These are phyloP conservation scores for Lateolabrax maculatus DNA, from an alignment of 2,797 vertebrate genomes.

Conservation along the genomic window DNA sequence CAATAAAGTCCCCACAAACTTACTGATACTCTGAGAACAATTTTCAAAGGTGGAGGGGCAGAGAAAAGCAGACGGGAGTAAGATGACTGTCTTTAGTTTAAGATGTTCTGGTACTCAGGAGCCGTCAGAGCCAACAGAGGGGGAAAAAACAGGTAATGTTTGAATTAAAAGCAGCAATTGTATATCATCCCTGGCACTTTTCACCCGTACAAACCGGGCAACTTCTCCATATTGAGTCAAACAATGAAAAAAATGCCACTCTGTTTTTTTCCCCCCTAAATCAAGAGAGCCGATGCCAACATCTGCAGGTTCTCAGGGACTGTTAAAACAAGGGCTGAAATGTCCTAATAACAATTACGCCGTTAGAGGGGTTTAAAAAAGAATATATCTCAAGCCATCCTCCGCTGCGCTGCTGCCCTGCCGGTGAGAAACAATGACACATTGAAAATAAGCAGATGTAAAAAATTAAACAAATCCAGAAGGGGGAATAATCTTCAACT, in stretches of 20 bases:
- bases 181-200: constrained; percentile 87
- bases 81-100: constrained; percentile 81
- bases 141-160: constrained; percentile 82
- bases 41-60: constrained; percentile 51
- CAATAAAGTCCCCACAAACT: constrained; percentile 63
- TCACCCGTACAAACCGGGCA: constrained; percentile 88
- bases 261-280: constrained; percentile 84
- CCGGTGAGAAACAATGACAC: constrained; percentile 91
- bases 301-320: constrained; percentile 98
- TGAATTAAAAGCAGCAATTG: constrained; percentile 88
- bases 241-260: constrained; percentile 92
- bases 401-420: constrained; percentile 79
- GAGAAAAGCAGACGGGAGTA: constrained; percentile 51
- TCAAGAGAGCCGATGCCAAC: constrained; percentile 90
- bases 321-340: constrained; percentile 91
- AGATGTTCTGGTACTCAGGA: constrained; percentile 79
- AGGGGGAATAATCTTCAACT: constrained; percentile 91
- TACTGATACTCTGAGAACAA: constrained; percentile 72
- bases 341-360: constrained; percentile 89
- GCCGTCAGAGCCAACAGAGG: constrained; percentile 75
- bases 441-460: constrained; percentile 99
- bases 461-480: constrained; percentile 99
- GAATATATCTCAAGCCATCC: constrained; percentile 84
- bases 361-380: constrained; percentile 82
- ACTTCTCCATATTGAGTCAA: constrained; percentile 99